These are phyloP conservation scores for Lateolabrax maculatus DNA, from an alignment of 2,797 vertebrate genomes.

Conservation along the genomic window DNA sequence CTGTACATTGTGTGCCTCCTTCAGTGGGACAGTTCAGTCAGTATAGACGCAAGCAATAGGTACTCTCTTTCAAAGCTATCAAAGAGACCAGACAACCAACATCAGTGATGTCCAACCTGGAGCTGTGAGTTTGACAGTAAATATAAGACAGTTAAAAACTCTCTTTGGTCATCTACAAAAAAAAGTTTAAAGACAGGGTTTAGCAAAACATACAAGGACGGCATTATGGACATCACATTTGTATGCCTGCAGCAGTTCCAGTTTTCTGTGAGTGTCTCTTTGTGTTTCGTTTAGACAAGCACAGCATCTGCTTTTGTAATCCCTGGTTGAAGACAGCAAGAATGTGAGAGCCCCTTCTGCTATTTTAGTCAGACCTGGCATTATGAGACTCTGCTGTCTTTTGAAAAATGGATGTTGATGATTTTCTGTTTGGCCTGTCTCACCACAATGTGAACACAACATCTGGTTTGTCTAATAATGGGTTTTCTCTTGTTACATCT, in stretches of 20 bases:
- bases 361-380: conserved; percentile 47
- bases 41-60: not conserved
- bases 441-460: conserved; percentile 23
- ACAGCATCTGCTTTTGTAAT: conserved; percentile 68
- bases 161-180: not conserved
- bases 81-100: not conserved
- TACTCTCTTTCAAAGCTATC: not conserved
- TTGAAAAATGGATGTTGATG: conserved; percentile 40
- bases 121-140: not conserved
- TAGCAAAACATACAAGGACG: not conserved
- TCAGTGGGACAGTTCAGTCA: not conserved
- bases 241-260: not conserved
- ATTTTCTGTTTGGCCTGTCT: conserved; percentile 39
- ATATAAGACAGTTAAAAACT: not conserved
- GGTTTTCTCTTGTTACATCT: conserved; percentile 35
- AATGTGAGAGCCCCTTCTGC: conserved; percentile 50
- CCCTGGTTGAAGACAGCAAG: conserved; percentile 25
- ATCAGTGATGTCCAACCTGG: not conserved
- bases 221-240: not conserved
- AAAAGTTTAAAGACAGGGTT: not conserved
- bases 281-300: conserved; percentile 38
- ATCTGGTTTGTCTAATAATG: conserved; percentile 36
- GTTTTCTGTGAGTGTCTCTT: not conserved
- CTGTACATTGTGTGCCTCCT: not conserved
- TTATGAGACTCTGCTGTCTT: conserved; percentile 25